Conservation (phyloP, 2,113 vertebrate genomes). For the Mus spicilegus region DNA sequence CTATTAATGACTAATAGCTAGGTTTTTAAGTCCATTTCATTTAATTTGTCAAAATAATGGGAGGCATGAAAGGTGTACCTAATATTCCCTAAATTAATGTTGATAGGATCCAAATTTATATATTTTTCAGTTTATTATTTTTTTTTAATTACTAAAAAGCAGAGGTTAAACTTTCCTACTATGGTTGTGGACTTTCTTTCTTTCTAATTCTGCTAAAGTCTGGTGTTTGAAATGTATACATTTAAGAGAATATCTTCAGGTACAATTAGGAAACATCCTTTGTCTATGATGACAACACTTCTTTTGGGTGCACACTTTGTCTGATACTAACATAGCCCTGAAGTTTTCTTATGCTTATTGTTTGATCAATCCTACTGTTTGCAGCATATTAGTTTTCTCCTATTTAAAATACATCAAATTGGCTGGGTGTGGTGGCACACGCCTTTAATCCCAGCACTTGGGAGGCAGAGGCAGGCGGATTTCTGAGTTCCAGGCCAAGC, state of each 20-base stretch:
- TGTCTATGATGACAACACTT: background rate
- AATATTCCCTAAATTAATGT: background rate
- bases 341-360: background rate
- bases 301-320: background rate
- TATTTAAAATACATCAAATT: background rate
- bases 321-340: background rate
- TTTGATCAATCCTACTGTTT: background rate
- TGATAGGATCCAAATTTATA: background rate
- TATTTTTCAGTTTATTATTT: background rate
- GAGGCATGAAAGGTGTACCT: background rate
- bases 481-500: too few species aligned
- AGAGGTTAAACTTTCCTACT: background rate
- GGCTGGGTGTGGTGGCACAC: too few species aligned
- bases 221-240: background rate
- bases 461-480: too few species aligned
- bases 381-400: background rate
- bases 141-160: background rate
- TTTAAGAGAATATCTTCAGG: background rate
- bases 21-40: background rate
- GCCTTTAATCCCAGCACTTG: too few species aligned
- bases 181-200: background rate
- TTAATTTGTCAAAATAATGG: background rate
- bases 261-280: background rate
- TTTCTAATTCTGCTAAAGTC: background rate
- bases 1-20: too few species aligned